phyloP scores from a whole-genome alignment of 2,888 invertebrate genomes.

The Lithophane ornitopus region DNA sequence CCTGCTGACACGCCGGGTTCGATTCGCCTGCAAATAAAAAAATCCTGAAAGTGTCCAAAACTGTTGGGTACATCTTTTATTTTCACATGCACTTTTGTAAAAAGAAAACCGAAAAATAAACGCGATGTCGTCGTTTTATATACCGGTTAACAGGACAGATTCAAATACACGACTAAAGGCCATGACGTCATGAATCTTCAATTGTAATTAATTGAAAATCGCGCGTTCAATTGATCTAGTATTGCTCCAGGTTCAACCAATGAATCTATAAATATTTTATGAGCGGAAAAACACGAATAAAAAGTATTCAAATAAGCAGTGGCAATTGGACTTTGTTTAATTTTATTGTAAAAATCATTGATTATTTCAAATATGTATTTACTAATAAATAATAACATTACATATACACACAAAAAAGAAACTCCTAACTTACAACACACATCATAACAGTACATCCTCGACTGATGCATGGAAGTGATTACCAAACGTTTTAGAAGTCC shows the following conservation, averaged over 20 bases:
- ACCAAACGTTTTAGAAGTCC: not conserved
- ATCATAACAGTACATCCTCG: not conserved
- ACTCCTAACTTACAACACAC: not conserved
- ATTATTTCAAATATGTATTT: constrained; percentile 11
- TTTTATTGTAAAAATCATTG: not conserved
- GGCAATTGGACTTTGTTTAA: not conserved
- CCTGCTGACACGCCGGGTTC: constrained; percentile 61
- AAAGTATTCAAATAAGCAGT: constrained; percentile 23
- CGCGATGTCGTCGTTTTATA: not conserved
- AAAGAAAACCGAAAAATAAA: not conserved
- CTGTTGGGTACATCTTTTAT: constrained; percentile 70
- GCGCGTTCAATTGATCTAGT: not conserved
- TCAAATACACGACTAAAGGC: constrained; percentile 34
- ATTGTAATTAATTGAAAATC: not conserved
- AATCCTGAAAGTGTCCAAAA: constrained; percentile 89
- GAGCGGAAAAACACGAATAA: constrained; percentile 3
- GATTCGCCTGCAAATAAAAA: constrained; percentile 82
- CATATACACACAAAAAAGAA: not conserved
- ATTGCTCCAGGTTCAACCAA: not conserved
- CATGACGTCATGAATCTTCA: constrained; percentile 24
- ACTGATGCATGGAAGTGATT: not conserved
- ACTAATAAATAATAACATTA: not conserved
- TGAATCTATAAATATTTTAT: not conserved
- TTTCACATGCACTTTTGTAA: constrained; percentile 59
- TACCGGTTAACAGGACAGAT: not conserved